Evolutionary conservation across 2,888 invertebrate genomes (phyloP).

Genomic region (Andrena trimmerana): DNA sequence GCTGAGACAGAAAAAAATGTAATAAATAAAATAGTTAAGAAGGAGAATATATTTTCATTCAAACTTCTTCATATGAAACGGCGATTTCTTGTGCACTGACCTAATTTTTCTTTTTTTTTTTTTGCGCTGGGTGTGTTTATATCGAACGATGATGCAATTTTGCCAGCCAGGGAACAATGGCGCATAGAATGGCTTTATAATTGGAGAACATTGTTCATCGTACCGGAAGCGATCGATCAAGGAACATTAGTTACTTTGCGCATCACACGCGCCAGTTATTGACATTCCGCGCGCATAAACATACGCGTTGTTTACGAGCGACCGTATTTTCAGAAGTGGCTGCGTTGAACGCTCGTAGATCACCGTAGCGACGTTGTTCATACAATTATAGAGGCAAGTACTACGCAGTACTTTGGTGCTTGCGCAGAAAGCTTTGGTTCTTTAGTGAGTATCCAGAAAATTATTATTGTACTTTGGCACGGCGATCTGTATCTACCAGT

Average conservation of each 20-base stretch:
- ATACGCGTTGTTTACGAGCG: conserved; percentile 43
- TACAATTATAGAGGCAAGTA: conserved; percentile 10
- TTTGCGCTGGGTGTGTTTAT: neutral
- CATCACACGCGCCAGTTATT: conserved; percentile 42
- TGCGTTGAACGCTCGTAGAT: conserved; percentile 35
- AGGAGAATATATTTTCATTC: too few species aligned
- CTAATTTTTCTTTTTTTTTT: neutral
- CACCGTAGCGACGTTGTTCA: conserved; percentile 28
- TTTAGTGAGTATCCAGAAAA: neutral
- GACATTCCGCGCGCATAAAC: conserved; percentile 45
- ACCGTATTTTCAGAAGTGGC: conserved; percentile 45
- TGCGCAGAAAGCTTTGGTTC: conserved; percentile 22
- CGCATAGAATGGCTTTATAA: neutral
- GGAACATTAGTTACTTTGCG: conserved; percentile 45
- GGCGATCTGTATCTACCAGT: too few species aligned
- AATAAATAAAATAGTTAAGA: too few species aligned
- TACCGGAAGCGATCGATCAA: conserved; percentile 44
- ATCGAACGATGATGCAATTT: neutral
- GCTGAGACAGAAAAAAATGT: too few species aligned
- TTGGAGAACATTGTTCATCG: conserved; percentile 29
- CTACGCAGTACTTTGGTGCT: conserved; percentile 21
- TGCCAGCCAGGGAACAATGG: conserved; percentile 12
- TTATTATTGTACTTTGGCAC: too few species aligned
- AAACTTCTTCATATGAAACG: too few species aligned
- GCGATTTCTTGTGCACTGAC: neutral